Percentiles rank a stretch among this genome's conserved stretches.
These are phyloP conservation scores for Penaeus monodon DNA, from an alignment of 2,888 invertebrate species.

Conservation along the genomic window DNA sequence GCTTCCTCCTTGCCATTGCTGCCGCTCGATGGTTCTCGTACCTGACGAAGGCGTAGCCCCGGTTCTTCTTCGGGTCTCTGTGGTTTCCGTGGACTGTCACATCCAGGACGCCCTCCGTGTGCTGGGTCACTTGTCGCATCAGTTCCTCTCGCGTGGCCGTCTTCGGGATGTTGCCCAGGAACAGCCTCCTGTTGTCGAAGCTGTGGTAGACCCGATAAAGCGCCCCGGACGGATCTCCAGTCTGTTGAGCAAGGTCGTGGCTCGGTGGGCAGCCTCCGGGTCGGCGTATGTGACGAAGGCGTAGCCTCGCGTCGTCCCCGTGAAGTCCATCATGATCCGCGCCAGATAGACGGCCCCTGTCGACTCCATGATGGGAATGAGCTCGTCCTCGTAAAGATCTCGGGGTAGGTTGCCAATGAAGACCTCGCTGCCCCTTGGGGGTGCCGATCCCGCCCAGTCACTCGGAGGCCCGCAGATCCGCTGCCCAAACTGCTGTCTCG, in stretches of 20 bases:
- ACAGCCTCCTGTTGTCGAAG: conserved; percentile 85
- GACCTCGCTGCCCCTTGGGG: conserved; percentile 81
- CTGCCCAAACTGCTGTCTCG: conserved; percentile 74
- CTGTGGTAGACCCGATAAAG: conserved; percentile 81
- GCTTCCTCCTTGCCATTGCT: conserved; percentile 78
- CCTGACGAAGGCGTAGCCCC: conserved; percentile 88
- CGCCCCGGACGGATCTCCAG: conserved; percentile 77
- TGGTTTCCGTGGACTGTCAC: conserved; percentile 68
- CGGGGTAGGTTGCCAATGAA: conserved; percentile 85
- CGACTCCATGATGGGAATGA: conserved; percentile 78
- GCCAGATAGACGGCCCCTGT: conserved; percentile 81
- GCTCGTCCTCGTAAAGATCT: conserved; percentile 82
- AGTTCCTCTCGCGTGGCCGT: conserved; percentile 78
- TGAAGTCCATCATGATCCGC: conserved; percentile 86
- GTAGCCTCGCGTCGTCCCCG: conserved; percentile 83
- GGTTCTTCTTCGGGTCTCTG: conserved; percentile 76
- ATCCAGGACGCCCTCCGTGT: conserved; percentile 78
- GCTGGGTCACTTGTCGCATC: conserved; percentile 74
- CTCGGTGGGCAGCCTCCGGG: conserved; percentile 75
- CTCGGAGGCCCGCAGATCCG: conserved; percentile 78
- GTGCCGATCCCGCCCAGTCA: conserved; percentile 71
- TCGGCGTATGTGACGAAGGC: conserved; percentile 80
- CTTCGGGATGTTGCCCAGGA: conserved; percentile 82
- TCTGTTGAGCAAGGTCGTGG: conserved; percentile 78
- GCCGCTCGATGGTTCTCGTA: conserved; percentile 81